phyloP scores from a whole-genome alignment of 1,140 invertebrate species.

The Brachionus sp. region DNA sequence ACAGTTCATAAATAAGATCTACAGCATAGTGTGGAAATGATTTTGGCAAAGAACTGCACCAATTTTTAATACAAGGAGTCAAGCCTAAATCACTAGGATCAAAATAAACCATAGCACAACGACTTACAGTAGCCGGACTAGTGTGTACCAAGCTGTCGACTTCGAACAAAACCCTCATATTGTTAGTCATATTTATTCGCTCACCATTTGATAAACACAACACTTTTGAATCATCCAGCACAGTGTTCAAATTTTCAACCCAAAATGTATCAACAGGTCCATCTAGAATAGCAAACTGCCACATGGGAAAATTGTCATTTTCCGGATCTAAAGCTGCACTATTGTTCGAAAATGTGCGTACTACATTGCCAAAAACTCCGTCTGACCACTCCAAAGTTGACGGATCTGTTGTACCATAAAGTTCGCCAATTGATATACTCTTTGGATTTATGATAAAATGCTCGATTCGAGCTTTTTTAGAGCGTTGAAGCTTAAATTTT shows the following conservation, averaged over 20 bases:
- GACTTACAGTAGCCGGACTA: conserved; percentile 76
- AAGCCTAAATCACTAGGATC: conserved; percentile 47
- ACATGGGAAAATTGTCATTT: conserved; percentile 48
- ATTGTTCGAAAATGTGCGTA: not conserved
- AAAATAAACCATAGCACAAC: conserved; percentile 62
- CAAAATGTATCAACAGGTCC: conserved; percentile 81
- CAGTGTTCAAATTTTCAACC: conserved; percentile 89
- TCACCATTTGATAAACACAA: conserved; percentile 59
- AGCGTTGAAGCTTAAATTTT: not conserved
- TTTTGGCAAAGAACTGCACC: conserved; percentile 54
- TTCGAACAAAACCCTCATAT: conserved; percentile 70
- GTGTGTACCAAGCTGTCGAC: conserved; percentile 73
- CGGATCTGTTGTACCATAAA: conserved; percentile 81
- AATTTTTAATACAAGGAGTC: conserved; percentile 56
- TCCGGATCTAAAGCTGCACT: not conserved
- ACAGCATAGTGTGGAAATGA: conserved; percentile 55
- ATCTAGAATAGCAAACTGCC: conserved; percentile 83
- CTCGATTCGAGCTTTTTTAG: conserved; percentile 28
- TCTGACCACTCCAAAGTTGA: conserved; percentile 78
- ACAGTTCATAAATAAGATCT: conserved; percentile 64
- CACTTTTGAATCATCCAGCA: conserved; percentile 47
- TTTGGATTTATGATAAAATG: conserved; percentile 70
- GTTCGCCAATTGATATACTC: conserved; percentile 71
- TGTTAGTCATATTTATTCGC: conserved; percentile 63
- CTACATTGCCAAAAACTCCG: conserved; percentile 65